phyloP scores from a whole-genome alignment of 2,888 invertebrate species.

The Alviniconcha strummeri region DNA sequence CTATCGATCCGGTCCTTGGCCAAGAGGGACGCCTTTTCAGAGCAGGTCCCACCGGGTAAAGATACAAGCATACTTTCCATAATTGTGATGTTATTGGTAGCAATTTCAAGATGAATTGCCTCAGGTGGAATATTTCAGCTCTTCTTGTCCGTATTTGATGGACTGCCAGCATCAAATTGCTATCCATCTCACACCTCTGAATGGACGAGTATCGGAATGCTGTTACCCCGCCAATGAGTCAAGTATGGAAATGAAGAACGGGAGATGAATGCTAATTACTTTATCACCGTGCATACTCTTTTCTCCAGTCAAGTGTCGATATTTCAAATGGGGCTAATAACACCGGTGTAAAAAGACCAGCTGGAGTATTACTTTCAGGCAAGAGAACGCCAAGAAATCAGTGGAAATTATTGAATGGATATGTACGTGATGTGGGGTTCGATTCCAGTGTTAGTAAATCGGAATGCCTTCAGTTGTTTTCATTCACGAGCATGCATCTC shows the following conservation, averaged over 20 bases:
- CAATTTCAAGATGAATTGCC: conserved; percentile 11
- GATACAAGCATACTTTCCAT: neutral
- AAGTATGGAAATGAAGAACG: neutral
- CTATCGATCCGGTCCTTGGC: neutral
- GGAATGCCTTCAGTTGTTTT: too few species aligned
- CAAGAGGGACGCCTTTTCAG: neutral
- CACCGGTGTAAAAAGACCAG: too few species aligned
- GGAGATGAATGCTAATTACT: neutral
- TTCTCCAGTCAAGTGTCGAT: too few species aligned
- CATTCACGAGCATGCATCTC: too few species aligned
- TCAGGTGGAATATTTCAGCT: neutral
- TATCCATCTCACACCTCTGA: neutral
- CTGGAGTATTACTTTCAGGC: too few species aligned
- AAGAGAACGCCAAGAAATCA: too few species aligned
- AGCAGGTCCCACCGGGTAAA: neutral
- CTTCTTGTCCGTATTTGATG: neutral
- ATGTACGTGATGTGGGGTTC: too few species aligned
- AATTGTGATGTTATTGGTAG: conserved; percentile 4
- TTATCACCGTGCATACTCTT: too few species aligned
- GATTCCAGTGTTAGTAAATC: too few species aligned
- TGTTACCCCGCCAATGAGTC: neutral
- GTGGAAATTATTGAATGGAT: too few species aligned
- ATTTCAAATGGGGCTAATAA: too few species aligned
- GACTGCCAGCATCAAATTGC: neutral
- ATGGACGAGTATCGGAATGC: neutral